A percentile compares a stretch with the other conserved stretches of the same genome.
Evolutionary conservation across 1,140 invertebrate species (phyloP).

Genomic region (Drosophila repletoides): DNA sequence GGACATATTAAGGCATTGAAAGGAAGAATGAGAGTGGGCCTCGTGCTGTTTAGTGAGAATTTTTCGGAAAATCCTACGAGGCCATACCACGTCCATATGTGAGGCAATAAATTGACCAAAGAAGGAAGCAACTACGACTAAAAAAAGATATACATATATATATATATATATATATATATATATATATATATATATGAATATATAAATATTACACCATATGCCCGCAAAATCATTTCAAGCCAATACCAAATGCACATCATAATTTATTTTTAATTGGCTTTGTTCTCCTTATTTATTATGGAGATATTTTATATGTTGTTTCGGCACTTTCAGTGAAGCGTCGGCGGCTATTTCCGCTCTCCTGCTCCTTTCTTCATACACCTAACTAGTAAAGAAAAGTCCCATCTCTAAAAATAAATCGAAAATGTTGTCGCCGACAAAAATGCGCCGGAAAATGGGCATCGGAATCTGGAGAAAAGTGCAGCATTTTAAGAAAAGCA

Average conservation of each 20-base stretch:
- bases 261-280: slow-evolving; percentile 77
- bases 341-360: slow-evolving; percentile 56
- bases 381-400: neutral
- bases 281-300: slow-evolving; percentile 54
- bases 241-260: slow-evolving; percentile 55
- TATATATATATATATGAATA: too few relatives aligned
- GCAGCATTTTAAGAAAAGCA: slow-evolving; percentile 20
- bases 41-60: slow-evolving; percentile 3
- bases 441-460: slow-evolving; percentile 46
- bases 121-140: neutral
- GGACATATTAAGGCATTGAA: too few relatives aligned
- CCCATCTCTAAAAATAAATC: slow-evolving; percentile 50
- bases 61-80: slow-evolving; percentile 17
- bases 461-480: slow-evolving; percentile 31
- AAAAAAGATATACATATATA: too few relatives aligned
- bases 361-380: neutral
- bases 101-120: neutral
- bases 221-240: slow-evolving; percentile 36
- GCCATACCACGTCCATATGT: slow-evolving; percentile 26
- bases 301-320: slow-evolving; percentile 24
- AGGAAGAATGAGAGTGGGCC: slow-evolving; percentile 13
- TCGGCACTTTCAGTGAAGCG: slow-evolving; percentile 56
- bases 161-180: too few relatives aligned
- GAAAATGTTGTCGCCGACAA: slow-evolving; percentile 44
- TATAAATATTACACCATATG: too few relatives aligned